These are phyloP conservation scores for Ptychadena robeensis DNA, from an alignment of 2,797 vertebrate genomes.

Conservation along the genomic window DNA sequence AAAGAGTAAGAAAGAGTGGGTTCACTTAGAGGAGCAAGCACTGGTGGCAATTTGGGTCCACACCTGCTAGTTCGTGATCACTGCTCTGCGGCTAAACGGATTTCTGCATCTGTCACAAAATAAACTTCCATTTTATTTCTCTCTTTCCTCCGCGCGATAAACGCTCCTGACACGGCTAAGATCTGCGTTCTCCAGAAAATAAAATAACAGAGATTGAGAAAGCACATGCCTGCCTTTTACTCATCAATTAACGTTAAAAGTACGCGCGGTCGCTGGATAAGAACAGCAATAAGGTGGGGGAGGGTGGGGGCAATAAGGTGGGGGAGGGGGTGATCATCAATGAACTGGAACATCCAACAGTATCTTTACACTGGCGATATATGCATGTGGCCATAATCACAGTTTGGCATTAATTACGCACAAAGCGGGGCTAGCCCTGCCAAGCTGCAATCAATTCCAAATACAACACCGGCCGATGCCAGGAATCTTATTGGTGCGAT, in stretches of 20 bases:
- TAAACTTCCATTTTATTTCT: not conserved
- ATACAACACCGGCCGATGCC: constrained; percentile 57
- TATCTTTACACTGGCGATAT: constrained; percentile 55
- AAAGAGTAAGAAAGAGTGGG: too few species aligned
- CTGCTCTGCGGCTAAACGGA: not conserved
- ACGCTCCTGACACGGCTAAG: too few species aligned
- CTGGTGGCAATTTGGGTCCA: too few species aligned
- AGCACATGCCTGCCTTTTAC: not conserved
- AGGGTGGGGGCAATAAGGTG: too few species aligned
- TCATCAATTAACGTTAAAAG: constrained; percentile 22
- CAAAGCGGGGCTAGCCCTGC: constrained; percentile 53
- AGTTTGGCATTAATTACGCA: constrained; percentile 62
- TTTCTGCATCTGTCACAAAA: not conserved
- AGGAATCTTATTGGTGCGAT: constrained; percentile 59
- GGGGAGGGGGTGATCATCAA: constrained; percentile 29
- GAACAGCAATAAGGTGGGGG: constrained; percentile 36
- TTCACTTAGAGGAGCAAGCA: too few species aligned
- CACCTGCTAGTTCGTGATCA: too few species aligned
- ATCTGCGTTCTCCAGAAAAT: not conserved
- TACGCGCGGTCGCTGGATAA: constrained; percentile 18
- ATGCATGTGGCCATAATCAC: constrained; percentile 57
- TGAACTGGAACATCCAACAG: constrained; percentile 55
- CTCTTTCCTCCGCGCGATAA: too few species aligned
- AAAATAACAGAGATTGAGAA: not conserved
- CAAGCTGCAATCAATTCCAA: constrained; percentile 62